Base-by-base conservation (phyloP, 1,140 invertebrate genomes). In the Lordiphosa mommai region DNA sequence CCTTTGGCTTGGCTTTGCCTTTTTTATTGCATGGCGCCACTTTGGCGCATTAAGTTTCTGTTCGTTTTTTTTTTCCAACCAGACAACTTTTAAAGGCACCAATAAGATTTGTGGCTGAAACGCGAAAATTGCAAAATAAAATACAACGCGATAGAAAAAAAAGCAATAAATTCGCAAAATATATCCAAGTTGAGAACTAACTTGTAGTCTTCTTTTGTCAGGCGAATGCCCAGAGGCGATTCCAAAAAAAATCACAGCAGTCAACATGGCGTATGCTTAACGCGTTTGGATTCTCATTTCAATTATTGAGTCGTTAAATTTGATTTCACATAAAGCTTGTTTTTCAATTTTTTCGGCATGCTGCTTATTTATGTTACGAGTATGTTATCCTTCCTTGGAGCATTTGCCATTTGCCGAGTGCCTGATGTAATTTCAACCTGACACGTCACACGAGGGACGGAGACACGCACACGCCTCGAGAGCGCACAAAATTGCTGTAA, bases 221-320 rank as follows among this genome's bases (percentile, higher is more conserved):
- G n/a, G 27, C 14, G 4, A 30, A n/a, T 52, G 33, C 16, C 40
- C 61, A 23, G 41, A 1, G 34, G 36, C 47, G 50, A 65, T 48
- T 65, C 17, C n/a, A 8, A 14, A 12, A 8, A 29, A 49, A 67
- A 56, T 58, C 30, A 32, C 51, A 30, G 37, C 48, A 27, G 46
- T 23, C 46, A 52, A 56, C 17, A 8, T n/a, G 51, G 43, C 69
- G 69, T 64, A 65, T 68, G 56, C 51, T 59, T 40, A 68, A 72
- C 29, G 37, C 29, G 36, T 13, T 16, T 12, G 32, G 36, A 36
- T 60, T 29, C 23, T 38, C 49, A 65, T 84, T 84, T 84, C 79
- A 84, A 84, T 84, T 84, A 84, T 74, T 65, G 70, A 85, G 72
- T 85, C 79, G 77, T 84, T 60, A 84, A 84, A 85, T 84, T 77